Base-by-base conservation (phyloP, 2,888 invertebrate species). In the Diadegma fenestrale region DNA sequence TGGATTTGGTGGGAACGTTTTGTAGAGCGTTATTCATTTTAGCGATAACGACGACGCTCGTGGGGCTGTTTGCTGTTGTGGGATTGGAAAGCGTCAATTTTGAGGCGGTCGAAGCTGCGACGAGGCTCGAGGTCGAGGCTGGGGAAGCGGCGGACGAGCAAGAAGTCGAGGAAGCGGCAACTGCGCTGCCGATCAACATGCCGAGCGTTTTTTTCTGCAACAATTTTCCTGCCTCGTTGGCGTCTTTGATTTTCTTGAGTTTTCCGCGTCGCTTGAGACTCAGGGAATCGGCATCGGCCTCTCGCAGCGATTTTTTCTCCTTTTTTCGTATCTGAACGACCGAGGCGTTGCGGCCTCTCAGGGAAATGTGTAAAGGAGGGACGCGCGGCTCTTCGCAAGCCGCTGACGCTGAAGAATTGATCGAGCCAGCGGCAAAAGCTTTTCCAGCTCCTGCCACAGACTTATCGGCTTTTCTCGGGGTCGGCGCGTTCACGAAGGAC, bases 361-460 rank as follows among this genome's bases (percentile, higher is more conserved):
- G 94, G 81, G 98, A 98, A 90, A 98, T 98, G 93, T 98, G 98
- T 85, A 98, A 94, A 1, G 98, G 98, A 10, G 98, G 98, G 68
- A 98, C 98, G 79, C 98, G 95, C 8, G 97, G 96, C 90, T 97
- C 97, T 86, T 97, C 97, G 86, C 77, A 86, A 17, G 88, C 87
- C 85, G 3, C 90, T n/a, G n/a, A n/a, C n/a, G n/a, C 87, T 86
- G 91, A 58, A 58, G 58, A 87, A 89, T 90, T 89, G 73, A 90
- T 88, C 33, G 91, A 86, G 0, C 94, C 94, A 7, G 94, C 92
- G 84, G 94, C 94, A 68, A 95, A 95, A 45, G 94, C 94, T 30
- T 94, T 94, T 80, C 92, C 93, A 80, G 92, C 93, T 78, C 88
- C 92, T 78, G 87, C 91, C 86, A 94, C 94, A n/a, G 94, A 90